Evolutionary conservation across 53 echinoderm and acorn worm genomes (phyloP), one percentile per base, ranked within the genome.

Genomic region (Actinopyga echinites): DNA sequence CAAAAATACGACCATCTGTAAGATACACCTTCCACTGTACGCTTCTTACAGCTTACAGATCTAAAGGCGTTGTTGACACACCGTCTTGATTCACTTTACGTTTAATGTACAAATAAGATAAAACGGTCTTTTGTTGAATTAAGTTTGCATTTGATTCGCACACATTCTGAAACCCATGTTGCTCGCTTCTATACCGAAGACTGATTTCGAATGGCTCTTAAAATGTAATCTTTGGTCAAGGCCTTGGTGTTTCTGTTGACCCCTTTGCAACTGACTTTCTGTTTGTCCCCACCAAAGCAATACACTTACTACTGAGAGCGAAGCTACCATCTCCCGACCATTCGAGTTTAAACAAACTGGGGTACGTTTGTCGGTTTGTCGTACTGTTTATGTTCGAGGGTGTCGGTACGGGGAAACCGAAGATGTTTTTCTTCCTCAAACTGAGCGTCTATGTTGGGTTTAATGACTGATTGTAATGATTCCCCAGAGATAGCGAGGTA

Each of bases 391-490:
- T 88, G 34, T 57, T 81, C 86, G 4, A 15, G 25, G 0, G 91
- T 91, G 33, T 91, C 91, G 2, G 79, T 36, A 2, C 92, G 83
- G 6, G 92, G 92, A 37, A 92, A 88, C 92, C 88, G 88, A 0
- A 34, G 2, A 7, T 35, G 30, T 23, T 88, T 88, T 30, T 83
- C 92, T 8, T 4, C n/a, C 32, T 88, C 59, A 35, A 65, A 92
- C 9, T 33, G 49, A 3, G 33, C 34, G 12, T 30, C 15, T 52
- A 83, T 65, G 3, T 89, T 57, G 10, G 85, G 85, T 62, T 82
- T 92, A 22, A 92, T 83, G 23, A 92, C 26, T 2, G 30, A 53
- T 31, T 85, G 88, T 15, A 88, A 43, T 35, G 44, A 29, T 0
- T 88, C 34, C 2, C 57, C 85, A 26, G 88, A 64, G 5, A 91